These are phyloP conservation scores for Ictidomys tridecemlineatus DNA, from an alignment of 2,113 vertebrate genomes.

Conservation along the genomic window DNA sequence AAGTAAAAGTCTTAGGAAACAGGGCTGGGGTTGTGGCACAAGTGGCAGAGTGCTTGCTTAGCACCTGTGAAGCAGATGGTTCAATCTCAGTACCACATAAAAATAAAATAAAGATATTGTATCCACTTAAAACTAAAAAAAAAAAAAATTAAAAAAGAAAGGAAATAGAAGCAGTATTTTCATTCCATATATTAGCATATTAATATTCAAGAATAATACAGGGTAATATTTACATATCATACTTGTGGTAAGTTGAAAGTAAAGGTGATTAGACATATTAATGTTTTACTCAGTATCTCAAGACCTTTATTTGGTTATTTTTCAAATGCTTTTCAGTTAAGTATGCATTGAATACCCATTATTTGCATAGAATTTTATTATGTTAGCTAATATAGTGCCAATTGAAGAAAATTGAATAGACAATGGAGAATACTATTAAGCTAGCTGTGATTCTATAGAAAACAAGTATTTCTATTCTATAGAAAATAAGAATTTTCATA, in stretches of 20 bases:
- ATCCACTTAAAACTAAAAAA: too few species aligned
- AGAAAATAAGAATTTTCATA: neutral
- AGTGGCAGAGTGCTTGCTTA: too few species aligned
- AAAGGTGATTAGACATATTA: neutral
- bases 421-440: neutral
- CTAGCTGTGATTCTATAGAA: neutral
- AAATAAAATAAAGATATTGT: too few species aligned
- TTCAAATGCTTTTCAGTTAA: neutral
- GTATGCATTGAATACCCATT: neutral
- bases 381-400: neutral
- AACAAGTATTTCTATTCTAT: neutral
- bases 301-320: neutral
- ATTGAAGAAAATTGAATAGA: neutral
- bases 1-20: neutral
- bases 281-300: neutral
- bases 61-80: too few species aligned
- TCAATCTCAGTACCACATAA: too few species aligned
- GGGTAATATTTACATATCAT: neutral
- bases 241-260: neutral
- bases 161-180: neutral
- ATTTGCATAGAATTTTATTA: neutral
- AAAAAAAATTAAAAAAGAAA: too few species aligned
- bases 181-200: neutral
- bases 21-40: too few species aligned
- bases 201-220: constrained; percentile 8